Evolutionary conservation across 1,140 invertebrate genomes (phyloP).

Genomic region (Coboldia fuscipes): DNA sequence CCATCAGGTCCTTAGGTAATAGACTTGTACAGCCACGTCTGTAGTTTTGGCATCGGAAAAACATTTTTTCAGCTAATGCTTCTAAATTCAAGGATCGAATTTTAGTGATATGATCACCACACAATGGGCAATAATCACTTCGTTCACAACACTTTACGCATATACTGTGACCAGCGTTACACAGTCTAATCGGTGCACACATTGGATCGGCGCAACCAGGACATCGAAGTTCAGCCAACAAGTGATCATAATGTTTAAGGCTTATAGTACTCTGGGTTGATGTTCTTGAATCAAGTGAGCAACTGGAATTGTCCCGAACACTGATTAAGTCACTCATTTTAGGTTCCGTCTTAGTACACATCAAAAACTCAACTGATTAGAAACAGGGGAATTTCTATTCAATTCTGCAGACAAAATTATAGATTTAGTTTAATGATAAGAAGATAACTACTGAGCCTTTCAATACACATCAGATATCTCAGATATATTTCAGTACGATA

Average conservation of each 20-base stretch:
- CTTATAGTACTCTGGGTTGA: no score
- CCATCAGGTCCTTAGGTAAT: slow-evolving; percentile 14
- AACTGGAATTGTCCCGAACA: no score
- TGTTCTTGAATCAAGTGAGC: no score
- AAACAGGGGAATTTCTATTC: no score
- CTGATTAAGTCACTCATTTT: no score
- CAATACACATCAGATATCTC: no score
- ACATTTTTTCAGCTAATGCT: slow-evolving; percentile 16
- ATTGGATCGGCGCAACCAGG: slow-evolving; percentile 18
- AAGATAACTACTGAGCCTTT: no score
- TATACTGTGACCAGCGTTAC: slow-evolving; percentile 17
- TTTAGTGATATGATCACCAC: slow-evolving; percentile 15
- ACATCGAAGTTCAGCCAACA: slow-evolving; percentile 18
- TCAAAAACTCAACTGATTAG: no score
- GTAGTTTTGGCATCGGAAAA: slow-evolving; percentile 16
- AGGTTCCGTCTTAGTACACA: no score
- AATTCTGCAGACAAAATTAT: no score
- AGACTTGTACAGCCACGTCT: slow-evolving; percentile 13
- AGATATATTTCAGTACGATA: no score
- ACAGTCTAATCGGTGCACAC: slow-evolving; percentile 16
- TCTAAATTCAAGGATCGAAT: slow-evolving; percentile 18
- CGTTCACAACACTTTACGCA: slow-evolving; percentile 17
- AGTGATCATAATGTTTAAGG: slow-evolving; percentile 16
- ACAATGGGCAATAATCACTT: slow-evolving; percentile 16
- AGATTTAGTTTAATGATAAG: no score